Base-by-base conservation (phyloP, 1,140 invertebrate species). In the Drosophila elegans region DNA sequence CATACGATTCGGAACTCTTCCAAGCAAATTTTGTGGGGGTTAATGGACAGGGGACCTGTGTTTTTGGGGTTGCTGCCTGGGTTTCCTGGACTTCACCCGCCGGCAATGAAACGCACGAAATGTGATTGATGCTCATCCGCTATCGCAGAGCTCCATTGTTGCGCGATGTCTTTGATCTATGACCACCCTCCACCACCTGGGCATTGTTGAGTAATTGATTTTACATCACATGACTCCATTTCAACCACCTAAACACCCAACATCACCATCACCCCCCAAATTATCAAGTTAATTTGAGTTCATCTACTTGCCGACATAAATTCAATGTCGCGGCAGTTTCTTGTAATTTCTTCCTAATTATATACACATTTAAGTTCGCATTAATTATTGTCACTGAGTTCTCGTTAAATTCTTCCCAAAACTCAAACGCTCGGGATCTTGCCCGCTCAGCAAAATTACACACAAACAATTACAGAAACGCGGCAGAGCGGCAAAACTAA, bases 171-270 rank as follows among this genome's bases (percentile, higher is more conserved):
- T 77, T 77, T 77, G 74, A 77, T 76, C 64, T 67, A 52, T 61
- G 54, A 13, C 41, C 68, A 32, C 29, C 36, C 27, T 68, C 12
- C 21, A 34, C 44, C 56, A 79, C 44, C 82, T 86, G 78, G 32
- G 44, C 64, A 62, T 67, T 64, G 74, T 77, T 74, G 78, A 85
- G 74, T 78, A 85, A 85, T 85, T 85, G 81, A 81, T 85, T 80
- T 68, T 78, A 44, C 53, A 59, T 46, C 52, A 61, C 44, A 34
- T 61, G 51, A 38, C 60, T 61, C 44, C 66, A 13, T 49, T 49
- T 2, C 48, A 48, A 3, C 45, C 21, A 25, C 10, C 44, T 0
- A 44, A 21, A n/a, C 21, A 46, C 42, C 36, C 9, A 42, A 16
- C 9, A 10, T 29, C 3, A 13, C 10, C 29, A 32, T 32, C 29